Base-by-base conservation (phyloP, 2,888 invertebrate genomes). In the Crossocerus cetratus region DNA sequence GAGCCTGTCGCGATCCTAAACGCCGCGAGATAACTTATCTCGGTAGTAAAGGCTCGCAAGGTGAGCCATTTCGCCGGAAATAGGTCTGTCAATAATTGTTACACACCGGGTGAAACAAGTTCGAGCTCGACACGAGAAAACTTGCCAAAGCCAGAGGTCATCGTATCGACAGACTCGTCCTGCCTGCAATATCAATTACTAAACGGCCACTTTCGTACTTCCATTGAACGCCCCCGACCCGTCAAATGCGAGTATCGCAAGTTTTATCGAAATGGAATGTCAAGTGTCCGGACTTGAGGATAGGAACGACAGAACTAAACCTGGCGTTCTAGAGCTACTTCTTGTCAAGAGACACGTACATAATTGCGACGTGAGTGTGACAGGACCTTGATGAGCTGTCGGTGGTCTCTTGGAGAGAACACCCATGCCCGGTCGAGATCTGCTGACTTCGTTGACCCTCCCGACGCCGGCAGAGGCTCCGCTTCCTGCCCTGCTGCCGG, bases 361-460 rank as follows among this genome's bases (percentile, higher is more conserved):
- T 67, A 95, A 92, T 86, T 94, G 95, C 72, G 95, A 93, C 21
- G 94, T 93, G 23, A 95, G 91, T 1, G 94, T 93, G 22, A 94
- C 91, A 14, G 94, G 93, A 20, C 94, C 94, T 18, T 94, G 90
- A 58, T 89, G 92, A 61, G 93, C 92, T 59, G 93, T 84, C 86
- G 92, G 91, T 54, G 91, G 91, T 70, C 93, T 91, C 83, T 93
- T 91, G 62, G 92, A 90, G 77, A 93, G 87, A 65, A 92, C 90
- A 74, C 93, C 88, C 71, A 92, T 91, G 82, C 92, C 89, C 55
- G 92, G 91, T 81, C 92, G 91, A 20, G 92, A 92, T 78, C 93
- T 87, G 78, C 92, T 92, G 2, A 93, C 91, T 44, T 87, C 87
- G 14, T 92, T 92, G 80, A 92, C 91, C 78, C 92, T 92, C 14